Conservation (phyloP, 1,140 invertebrate genomes). For the Papilio glaucus region DNA sequence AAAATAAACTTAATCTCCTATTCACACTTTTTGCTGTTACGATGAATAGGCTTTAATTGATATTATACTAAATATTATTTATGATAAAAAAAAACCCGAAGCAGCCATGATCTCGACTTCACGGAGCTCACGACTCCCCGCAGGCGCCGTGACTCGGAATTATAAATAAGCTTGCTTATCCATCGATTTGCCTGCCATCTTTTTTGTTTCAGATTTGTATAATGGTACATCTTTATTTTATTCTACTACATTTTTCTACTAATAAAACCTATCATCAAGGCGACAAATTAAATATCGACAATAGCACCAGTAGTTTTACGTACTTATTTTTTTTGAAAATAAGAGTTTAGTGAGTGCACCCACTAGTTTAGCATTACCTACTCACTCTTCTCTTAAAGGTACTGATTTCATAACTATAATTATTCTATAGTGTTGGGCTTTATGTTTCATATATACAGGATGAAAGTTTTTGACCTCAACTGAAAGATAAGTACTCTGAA, state of each 20-base stretch:
- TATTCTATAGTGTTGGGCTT: no score
- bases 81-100: slow-evolving; percentile 51
- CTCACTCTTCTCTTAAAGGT: no score
- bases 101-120: slow-evolving; percentile 55
- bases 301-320: no score
- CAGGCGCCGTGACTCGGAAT: slow-evolving; percentile 56
- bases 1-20: slow-evolving; percentile 29
- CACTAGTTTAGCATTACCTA: no score
- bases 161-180: slow-evolving; percentile 47
- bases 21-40: slow-evolving; percentile 35
- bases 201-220: slow-evolving; percentile 49
- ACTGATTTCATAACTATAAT: no score
- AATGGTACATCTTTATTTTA: slow-evolving; percentile 19
- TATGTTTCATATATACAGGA: no score
- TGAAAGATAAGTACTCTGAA: no score
- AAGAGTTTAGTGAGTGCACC: no score
- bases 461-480: no score
- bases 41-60: slow-evolving; percentile 51
- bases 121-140: slow-evolving; percentile 67
- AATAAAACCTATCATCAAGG: not conserved
- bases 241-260: not conserved
- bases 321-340: no score
- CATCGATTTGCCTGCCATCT: slow-evolving; percentile 55
- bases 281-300: no score
- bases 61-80: slow-evolving; percentile 42